phyloP scores from a whole-genome alignment of 2,113 vertebrate genomes.

The Salvelinus sp. region DNA sequence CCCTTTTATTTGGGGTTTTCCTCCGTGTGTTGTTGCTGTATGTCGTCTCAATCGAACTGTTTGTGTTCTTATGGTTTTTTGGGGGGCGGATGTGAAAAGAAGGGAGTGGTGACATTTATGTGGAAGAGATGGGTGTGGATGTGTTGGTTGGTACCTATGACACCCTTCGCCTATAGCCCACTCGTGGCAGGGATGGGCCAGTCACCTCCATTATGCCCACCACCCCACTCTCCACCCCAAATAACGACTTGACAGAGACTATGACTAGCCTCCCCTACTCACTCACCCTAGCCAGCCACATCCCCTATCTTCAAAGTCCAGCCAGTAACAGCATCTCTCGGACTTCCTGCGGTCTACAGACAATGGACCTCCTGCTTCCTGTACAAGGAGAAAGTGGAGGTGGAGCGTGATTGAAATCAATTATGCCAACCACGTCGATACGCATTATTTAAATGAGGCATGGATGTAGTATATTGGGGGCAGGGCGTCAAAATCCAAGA shows the following conservation, averaged over 20 bases:
- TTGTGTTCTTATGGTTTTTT: conserved; percentile 32
- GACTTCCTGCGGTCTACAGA: no score
- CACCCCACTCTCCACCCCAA: not conserved
- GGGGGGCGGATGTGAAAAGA: conserved; percentile 10
- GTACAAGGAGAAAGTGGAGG: no score
- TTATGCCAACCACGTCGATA: no score
- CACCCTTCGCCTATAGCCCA: not conserved
- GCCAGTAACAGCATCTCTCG: no score
- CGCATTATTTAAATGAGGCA: no score
- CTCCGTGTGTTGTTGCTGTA: conserved; percentile 33
- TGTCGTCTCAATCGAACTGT: conserved; percentile 45
- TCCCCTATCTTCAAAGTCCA: no score
- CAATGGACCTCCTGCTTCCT: no score
- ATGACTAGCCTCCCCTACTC: no score
- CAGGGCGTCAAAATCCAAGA: no score
- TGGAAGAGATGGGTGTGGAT: conserved; percentile 19
- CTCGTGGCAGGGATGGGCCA: not conserved
- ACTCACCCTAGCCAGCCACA: no score
- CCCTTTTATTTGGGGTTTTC: conserved; percentile 62
- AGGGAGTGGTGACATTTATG: conserved; percentile 40
- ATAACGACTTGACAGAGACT: not conserved
- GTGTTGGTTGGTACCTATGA: not conserved
- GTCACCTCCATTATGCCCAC: not conserved
- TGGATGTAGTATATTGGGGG: no score
- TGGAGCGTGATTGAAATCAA: no score